Conservation (phyloP, 2,888 invertebrate species). For the Nymphalis c-album region DNA sequence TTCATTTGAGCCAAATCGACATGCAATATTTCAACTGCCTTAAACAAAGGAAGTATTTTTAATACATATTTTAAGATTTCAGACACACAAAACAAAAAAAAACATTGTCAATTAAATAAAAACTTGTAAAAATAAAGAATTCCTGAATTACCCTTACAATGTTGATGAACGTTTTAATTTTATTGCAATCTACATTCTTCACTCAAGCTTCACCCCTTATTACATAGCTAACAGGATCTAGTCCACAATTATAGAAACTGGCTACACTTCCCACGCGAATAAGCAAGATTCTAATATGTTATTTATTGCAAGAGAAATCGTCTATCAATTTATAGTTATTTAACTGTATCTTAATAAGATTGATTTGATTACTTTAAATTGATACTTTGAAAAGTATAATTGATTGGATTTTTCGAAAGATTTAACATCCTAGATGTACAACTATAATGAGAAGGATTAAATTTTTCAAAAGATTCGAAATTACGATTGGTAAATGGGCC, state of each 20-base stretch:
- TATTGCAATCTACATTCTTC: slow-evolving; percentile 16
- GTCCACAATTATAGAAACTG: slow-evolving; percentile 6
- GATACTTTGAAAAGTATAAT: no score
- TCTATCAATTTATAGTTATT: neutral
- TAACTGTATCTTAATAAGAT: neutral
- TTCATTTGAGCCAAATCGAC: no score
- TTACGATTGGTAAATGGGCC: no score
- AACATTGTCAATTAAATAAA: no score
- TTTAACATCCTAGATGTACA: no score
- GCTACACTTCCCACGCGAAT: slow-evolving; percentile 7
- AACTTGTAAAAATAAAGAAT: neutral
- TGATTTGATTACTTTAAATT: neutral
- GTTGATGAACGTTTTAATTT: neutral
- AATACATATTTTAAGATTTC: no score
- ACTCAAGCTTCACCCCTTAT: slow-evolving; percentile 11
- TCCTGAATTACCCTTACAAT: neutral
- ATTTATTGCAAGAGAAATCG: neutral
- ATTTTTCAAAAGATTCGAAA: no score
- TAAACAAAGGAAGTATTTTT: no score
- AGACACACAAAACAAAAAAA: no score
- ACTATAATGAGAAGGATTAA: no score
- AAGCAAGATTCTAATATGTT: neutral
- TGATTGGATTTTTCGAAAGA: no score
- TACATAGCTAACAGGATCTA: neutral
- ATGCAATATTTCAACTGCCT: no score